These are phyloP conservation scores for Cenopis cana DNA, from an alignment of 2,888 invertebrate species.

Conservation along the genomic window DNA sequence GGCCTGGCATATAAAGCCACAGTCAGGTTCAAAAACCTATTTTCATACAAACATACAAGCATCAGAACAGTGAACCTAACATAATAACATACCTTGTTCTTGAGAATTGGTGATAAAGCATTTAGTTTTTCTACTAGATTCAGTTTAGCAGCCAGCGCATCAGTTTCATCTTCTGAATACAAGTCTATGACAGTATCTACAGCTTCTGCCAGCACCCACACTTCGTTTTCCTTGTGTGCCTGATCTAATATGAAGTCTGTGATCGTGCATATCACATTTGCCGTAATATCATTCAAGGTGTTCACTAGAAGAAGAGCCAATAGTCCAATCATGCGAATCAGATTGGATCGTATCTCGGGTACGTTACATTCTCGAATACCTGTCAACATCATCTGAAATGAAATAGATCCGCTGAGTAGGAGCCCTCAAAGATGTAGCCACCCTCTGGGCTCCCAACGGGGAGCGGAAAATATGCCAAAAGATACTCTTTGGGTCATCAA, in stretches of 20 bases:
- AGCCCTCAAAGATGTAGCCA: too few relatives aligned
- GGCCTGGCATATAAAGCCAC: too few relatives aligned
- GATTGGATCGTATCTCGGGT: slow-evolving; percentile 85
- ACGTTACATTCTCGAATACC: slow-evolving; percentile 82
- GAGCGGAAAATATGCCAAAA: too few relatives aligned
- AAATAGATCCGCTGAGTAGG: too few relatives aligned
- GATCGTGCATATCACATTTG: slow-evolving; percentile 73
- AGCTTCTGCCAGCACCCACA: slow-evolving; percentile 90
- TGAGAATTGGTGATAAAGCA: slow-evolving; percentile 85
- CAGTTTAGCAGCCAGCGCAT: slow-evolving; percentile 86
- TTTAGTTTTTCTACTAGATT: slow-evolving; percentile 87
- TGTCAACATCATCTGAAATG: slow-evolving; percentile 79
- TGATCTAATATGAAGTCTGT: slow-evolving; percentile 87
- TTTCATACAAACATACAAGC: background rate
- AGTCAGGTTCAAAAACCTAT: too few relatives aligned
- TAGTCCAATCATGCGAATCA: slow-evolving; percentile 85
- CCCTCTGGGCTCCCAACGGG: too few relatives aligned
- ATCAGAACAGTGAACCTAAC: background rate
- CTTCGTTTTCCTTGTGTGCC: slow-evolving; percentile 85
- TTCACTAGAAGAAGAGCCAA: slow-evolving; percentile 80
- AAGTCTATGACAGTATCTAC: slow-evolving; percentile 91
- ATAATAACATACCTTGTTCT: slow-evolving; percentile 83
- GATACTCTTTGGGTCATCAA: too few relatives aligned
- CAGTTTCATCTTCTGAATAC: slow-evolving; percentile 91
- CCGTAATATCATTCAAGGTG: slow-evolving; percentile 68